Percentiles rank a stretch among this genome's conserved stretches.
Conservation (phyloP, 2,797 vertebrate genomes). For the Holocentrus rufus region DNA sequence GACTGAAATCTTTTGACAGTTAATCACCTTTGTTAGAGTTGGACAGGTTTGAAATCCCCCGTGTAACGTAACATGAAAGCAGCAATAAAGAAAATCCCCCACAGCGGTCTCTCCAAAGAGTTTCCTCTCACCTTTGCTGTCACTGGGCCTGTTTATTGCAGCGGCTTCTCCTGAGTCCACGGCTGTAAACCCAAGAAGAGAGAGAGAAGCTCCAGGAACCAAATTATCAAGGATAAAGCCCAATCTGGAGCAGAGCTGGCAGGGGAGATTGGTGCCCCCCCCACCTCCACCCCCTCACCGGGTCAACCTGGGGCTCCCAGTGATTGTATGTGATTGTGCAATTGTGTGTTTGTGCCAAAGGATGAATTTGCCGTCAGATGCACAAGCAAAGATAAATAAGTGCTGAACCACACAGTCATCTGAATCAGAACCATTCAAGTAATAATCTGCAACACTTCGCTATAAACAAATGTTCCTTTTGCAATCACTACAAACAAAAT, state of each 20-base stretch:
- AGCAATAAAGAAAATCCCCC: constrained; percentile 33
- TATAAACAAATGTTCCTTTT: neutral
- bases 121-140: constrained; percentile 47
- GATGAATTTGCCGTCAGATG: constrained; percentile 34
- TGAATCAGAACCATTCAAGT: neutral
- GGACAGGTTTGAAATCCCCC: constrained; percentile 19
- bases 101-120: constrained; percentile 21
- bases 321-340: constrained; percentile 32
- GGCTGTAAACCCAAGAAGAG: constrained; percentile 22
- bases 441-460: neutral
- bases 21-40: constrained; percentile 9
- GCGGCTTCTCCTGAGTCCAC: constrained; percentile 5
- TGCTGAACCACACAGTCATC: neutral
- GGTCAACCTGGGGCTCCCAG: constrained; percentile 12
- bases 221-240: constrained; percentile 41
- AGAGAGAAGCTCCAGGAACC: constrained; percentile 13
- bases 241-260: constrained; percentile 12
- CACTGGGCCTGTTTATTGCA: constrained; percentile 46
- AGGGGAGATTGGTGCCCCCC: constrained; percentile 10
- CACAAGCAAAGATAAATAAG: neutral
- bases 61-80: constrained; percentile 34
- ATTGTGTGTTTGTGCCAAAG: constrained; percentile 32
- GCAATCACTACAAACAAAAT: too few relatives aligned
- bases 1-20: neutral
- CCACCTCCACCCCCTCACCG: neutral